These are phyloP conservation scores for Rhegmatorhina hoffmannsi DNA, from an alignment of 2,113 vertebrate species.

Conservation along the genomic window DNA sequence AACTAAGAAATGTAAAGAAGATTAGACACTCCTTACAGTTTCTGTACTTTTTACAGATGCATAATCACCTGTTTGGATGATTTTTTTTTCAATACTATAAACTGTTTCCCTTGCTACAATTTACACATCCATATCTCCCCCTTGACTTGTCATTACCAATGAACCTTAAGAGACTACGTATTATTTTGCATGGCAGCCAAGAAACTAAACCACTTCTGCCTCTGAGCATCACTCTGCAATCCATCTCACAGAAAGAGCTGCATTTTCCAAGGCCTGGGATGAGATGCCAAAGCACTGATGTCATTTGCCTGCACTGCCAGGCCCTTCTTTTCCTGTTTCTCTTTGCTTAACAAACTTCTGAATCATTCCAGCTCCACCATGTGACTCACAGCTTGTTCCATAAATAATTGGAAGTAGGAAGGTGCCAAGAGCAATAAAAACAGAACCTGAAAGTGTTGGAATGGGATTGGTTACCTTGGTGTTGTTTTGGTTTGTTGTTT, in stretches of 20 bases:
- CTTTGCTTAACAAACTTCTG: background rate
- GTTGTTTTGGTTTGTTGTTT: background rate
- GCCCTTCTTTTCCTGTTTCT: conserved; percentile 56
- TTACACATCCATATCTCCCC: background rate
- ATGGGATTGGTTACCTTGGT: background rate
- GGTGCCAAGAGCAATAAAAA: conserved; percentile 21
- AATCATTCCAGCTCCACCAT: conserved; percentile 41
- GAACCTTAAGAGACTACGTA: background rate
- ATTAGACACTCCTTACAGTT: background rate
- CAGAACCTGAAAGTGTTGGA: conserved; percentile 29
- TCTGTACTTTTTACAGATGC: background rate
- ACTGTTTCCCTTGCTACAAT: background rate
- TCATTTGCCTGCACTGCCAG: conserved; percentile 29
- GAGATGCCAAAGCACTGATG: conserved; percentile 38
- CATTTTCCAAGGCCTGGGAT: background rate
- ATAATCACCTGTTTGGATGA: background rate
- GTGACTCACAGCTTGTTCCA: conserved; percentile 34
- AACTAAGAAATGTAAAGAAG: background rate
- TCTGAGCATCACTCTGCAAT: background rate
- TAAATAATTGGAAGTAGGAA: conserved; percentile 56
- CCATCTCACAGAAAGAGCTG: background rate
- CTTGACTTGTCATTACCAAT: background rate
- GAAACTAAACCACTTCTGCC: background rate
- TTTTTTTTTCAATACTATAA: background rate
- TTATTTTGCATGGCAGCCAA: background rate